Percentiles rank a stretch among this genome's conserved stretches.
Evolutionary conservation across 2,888 invertebrate species (phyloP).

Genomic region (Caenorhabditis sinica): DNA sequence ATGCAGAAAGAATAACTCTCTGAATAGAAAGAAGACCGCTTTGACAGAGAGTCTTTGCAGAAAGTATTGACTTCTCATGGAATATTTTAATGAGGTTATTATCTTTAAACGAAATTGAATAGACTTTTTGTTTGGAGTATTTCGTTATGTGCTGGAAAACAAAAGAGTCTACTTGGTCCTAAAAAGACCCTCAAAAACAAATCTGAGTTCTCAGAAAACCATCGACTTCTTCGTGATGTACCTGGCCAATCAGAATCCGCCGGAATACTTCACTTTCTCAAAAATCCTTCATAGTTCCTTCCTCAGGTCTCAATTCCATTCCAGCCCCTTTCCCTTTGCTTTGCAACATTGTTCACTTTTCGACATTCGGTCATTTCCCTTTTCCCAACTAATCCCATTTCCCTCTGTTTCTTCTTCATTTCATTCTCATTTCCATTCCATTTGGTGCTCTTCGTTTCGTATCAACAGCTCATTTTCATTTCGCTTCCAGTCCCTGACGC

Average conservation of each 20-base stretch:
- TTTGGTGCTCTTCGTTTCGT: constrained; percentile 5
- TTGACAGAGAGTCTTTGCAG: too few species aligned
- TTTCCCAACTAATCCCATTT: constrained; percentile 41
- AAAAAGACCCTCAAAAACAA: too few species aligned
- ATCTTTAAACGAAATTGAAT: too few species aligned
- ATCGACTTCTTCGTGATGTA: too few species aligned
- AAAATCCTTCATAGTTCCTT: background rate
- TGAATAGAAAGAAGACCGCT: too few species aligned
- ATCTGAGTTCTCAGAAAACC: too few species aligned
- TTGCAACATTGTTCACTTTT: constrained; percentile 15
- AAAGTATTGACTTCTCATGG: background rate
- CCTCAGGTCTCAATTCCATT: background rate
- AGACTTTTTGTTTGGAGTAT: too few species aligned
- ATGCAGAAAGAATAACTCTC: too few species aligned
- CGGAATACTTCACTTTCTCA: background rate
- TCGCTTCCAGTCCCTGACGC: constrained; percentile 6
- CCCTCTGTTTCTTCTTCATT: constrained; percentile 16
- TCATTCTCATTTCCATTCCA: constrained; percentile 20
- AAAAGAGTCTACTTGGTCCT: too few species aligned
- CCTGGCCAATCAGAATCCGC: too few species aligned
- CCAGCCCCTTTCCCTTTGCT: background rate
- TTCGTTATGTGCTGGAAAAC: too few species aligned
- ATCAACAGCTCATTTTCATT: constrained; percentile 32
- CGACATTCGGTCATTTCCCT: constrained; percentile 25
- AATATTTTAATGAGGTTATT: too few species aligned